Evolutionary conservation across 1,140 invertebrate genomes (phyloP), one percentile per base, ranked within the genome.

Genomic region (Limonius californicus): DNA sequence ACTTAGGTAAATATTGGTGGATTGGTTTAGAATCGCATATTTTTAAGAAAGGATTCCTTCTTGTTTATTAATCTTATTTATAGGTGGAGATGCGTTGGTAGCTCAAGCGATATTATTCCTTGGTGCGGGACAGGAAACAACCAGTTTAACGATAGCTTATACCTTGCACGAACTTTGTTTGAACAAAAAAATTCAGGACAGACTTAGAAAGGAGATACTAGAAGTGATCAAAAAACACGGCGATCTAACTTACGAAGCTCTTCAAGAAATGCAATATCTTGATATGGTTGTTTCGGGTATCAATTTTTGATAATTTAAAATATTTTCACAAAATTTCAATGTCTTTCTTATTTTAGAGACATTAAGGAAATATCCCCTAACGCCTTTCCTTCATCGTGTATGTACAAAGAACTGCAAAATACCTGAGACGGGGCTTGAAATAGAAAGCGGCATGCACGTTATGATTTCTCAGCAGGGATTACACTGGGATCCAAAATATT

Each of bases 321-420:
- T 32, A 32, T n/a, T n/a, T n/a, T n/a, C n/a, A n/a, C n/a, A n/a
- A n/a, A n/a, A n/a, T n/a, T n/a, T n/a, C n/a, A n/a, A n/a, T n/a
- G 23, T 9, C 35, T 39, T 2, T 39, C 2, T 39, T 39, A 14
- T 80, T 18, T 63, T 66, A 71, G 71, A 80, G 63, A 72, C 72
- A 3, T 61, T 80, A 9, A 66, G 77, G n/a, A 65, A 83, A n/a
- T 82, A 86, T 73, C 84, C 85, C 4, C 77, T 83, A 8, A 75
- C 84, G 8, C 80, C 79, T 3, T 79, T 84, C 14, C 71, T 86
- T 19, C 80, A 82, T 60, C 76, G 81, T 43, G 69, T 75, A 27
- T 78, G 76, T 58, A 73, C 74, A 3, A 12, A 68, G 32, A 68
- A 74, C 15, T 80, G 76, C 58, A 66, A 65, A 2, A 73, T 79